These are phyloP conservation scores for Cheilosia variabilis DNA, from an alignment of 2,888 invertebrate species.

Conservation along the genomic window DNA sequence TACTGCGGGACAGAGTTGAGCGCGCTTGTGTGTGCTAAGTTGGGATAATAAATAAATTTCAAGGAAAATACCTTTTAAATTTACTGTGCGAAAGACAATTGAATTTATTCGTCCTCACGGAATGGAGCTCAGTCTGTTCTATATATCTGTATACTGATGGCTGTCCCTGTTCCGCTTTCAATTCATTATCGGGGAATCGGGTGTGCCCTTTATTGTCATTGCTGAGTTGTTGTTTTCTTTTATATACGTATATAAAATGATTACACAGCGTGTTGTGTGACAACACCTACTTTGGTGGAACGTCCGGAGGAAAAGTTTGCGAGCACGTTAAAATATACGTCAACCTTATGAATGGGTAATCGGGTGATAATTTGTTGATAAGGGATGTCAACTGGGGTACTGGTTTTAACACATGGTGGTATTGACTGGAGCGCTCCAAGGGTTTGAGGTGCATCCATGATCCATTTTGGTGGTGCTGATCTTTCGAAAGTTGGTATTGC, in stretches of 20 bases:
- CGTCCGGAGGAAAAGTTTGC: slow-evolving; percentile 23
- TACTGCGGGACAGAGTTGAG: slow-evolving; percentile 6
- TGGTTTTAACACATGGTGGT: too few species aligned
- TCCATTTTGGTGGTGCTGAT: too few species aligned
- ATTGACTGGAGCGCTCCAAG: too few species aligned
- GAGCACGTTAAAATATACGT: not conserved
- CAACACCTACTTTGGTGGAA: slow-evolving; percentile 29
- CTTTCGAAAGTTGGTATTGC: too few species aligned
- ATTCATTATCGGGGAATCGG: slow-evolving; percentile 68
- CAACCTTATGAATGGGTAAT: not conserved
- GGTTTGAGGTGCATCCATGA: too few species aligned
- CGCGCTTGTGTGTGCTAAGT: slow-evolving; percentile 36
- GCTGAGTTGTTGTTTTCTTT: slow-evolving; percentile 47
- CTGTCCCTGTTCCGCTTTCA: slow-evolving; percentile 37
- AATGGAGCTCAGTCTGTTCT: slow-evolving; percentile 11
- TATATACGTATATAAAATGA: slow-evolving; percentile 36
- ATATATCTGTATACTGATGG: not conserved
- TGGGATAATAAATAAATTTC: slow-evolving; percentile 59
- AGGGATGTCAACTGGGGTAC: too few species aligned
- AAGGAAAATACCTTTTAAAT: slow-evolving; percentile 60
- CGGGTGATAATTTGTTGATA: too few species aligned
- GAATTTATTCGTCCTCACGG: slow-evolving; percentile 61
- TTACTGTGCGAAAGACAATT: slow-evolving; percentile 48
- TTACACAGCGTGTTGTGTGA: slow-evolving; percentile 31
- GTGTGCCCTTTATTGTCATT: slow-evolving; percentile 70